phyloP scores from a whole-genome alignment of 2,113 vertebrate species.

The Equus przewalskii region DNA sequence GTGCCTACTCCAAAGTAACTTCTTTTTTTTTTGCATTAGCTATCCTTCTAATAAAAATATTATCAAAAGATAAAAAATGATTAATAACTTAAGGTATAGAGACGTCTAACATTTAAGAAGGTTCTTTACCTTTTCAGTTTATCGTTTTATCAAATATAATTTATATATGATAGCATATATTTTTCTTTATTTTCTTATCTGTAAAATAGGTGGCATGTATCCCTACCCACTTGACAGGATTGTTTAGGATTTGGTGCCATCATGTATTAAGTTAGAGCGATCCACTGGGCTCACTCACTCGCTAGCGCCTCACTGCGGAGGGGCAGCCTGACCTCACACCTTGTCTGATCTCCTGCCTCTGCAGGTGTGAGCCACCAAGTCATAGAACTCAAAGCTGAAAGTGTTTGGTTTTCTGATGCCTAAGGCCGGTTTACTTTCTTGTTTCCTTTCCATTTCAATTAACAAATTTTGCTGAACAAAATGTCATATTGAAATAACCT shows the following conservation, averaged over 20 bases:
- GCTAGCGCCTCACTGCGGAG: not conserved
- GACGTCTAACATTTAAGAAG: not conserved
- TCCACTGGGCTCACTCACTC: not conserved
- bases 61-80: slow-evolving; percentile 42
- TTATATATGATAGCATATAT: not conserved
- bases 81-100: slow-evolving; percentile 2
- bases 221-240: not conserved
- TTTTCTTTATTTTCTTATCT: not conserved
- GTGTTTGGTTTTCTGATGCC: not conserved
- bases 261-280: not conserved
- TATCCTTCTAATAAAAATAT: not conserved
- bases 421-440: not conserved
- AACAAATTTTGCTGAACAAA: slow-evolving; percentile 44
- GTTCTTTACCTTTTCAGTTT: not conserved
- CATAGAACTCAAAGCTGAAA: not conserved
- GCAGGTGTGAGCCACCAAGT: not conserved
- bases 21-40: not conserved
- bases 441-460: not conserved
- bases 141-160: slow-evolving; percentile 43
- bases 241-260: not conserved
- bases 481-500: not conserved
- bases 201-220: not conserved
- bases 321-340: not conserved
- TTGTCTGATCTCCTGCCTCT: not conserved
- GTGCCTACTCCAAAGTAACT: not conserved